Base-by-base conservation (phyloP, 2,113 vertebrate species). In the Coptodon bakossiorum region DNA sequence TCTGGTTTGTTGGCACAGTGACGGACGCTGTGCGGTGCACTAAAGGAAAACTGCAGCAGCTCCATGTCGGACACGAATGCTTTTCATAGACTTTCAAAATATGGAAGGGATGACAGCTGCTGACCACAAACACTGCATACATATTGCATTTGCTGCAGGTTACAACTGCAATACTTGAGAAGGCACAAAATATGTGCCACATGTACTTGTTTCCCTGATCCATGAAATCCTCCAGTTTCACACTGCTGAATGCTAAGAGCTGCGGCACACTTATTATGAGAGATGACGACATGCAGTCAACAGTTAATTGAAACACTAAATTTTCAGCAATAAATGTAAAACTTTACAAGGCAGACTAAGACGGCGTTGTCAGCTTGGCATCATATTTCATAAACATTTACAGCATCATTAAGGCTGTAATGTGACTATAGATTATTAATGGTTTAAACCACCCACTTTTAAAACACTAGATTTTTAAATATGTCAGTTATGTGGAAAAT, bases 241-340 rank as follows among this genome's bases (percentile, higher is more conserved):
- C 45, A 2, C 6, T 5, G 36, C 48, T 38, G 17, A 63, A 61
- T 29, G 63, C 9, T 19, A 73, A 81, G 63, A 31, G 43, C 68
- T 84, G 17, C n/a, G 5, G 61, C 2, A 66, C 88, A 80, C 80
- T 92, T 50, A 79, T 52, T 48, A 57, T 81, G 52, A 92, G 17
- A 6, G n/a, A 87, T 84, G 81, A 85, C 52, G 3, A 27, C 61
- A 71, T 56, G 5, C 14, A 38, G 84, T 87, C 93, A 88, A 43
- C 83, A 34, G 83, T 86, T 90, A 91, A 91, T 90, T 88, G 86
- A 92, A 86, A 24, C 81, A 6, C 40, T 90, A 90, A 53, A 90
- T 89, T 89, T 73, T 63, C 68, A 87, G 84, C 82, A 80, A 59
- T 59, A n/a, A 63, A 71, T 68, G 17, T 40, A 78, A 81, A 52